Evolutionary conservation across 2,888 invertebrate genomes (phyloP).

Genomic region (Xestoiulus laeticollis): DNA sequence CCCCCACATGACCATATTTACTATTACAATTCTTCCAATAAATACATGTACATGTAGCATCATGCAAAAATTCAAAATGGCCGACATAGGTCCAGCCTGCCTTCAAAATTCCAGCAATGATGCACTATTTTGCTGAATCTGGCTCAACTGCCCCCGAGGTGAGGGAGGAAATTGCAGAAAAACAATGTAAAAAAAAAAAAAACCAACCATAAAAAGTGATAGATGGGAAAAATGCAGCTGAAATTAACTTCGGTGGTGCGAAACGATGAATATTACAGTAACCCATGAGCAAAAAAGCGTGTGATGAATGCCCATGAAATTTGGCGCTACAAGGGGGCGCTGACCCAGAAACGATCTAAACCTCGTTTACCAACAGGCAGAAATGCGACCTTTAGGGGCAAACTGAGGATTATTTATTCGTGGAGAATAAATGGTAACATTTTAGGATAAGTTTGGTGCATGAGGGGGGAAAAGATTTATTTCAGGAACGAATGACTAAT

Average conservation of each 20-base stretch:
- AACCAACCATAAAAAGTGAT: not conserved
- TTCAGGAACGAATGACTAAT: too few species aligned
- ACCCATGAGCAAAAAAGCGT: not conserved
- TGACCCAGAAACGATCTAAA: not conserved
- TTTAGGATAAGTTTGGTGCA: too few species aligned
- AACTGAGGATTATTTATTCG: too few species aligned
- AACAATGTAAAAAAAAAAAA: not conserved
- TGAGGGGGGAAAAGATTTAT: too few species aligned
- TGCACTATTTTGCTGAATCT: not conserved
- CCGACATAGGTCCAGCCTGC: not conserved
- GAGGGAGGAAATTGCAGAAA: not conserved
- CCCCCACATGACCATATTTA: too few species aligned
- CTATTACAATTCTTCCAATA: too few species aligned
- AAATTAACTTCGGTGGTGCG: not conserved
- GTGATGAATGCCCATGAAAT: not conserved
- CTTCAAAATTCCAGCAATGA: not conserved
- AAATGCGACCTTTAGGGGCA: too few species aligned
- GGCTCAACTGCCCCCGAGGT: constrained; percentile 2
- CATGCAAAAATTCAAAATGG: not conserved
- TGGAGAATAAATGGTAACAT: too few species aligned
- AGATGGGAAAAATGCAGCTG: not conserved
- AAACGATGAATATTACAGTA: constrained; percentile 4
- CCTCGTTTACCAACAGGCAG: not conserved
- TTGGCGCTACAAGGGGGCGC: constrained; percentile 15
- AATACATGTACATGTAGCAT: not conserved